Evolutionary conservation across 2,888 invertebrate species (phyloP), one percentile per base, ranked within the genome.

Genomic region (Agapostemon virescens): DNA sequence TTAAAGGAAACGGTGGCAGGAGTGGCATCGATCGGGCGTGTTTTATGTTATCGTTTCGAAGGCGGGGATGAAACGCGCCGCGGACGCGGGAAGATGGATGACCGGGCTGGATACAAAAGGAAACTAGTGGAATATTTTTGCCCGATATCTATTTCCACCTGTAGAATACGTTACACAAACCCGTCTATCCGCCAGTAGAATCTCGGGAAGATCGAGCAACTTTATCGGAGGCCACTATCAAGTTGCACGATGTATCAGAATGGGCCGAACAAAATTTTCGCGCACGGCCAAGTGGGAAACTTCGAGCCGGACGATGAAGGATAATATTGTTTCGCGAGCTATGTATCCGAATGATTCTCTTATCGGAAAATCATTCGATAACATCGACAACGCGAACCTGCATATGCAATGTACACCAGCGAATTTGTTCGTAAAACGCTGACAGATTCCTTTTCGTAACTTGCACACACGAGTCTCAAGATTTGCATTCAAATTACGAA

Each of bases 101-200:
- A 71, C 40, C 55, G 36, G 13, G 26, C 20, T 20, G 33, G 78
- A 73, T 58, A 64, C 36, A 45, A 72, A 49, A 79, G 69, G 72
- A 61, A 72, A 74, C 26, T 49, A 42, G 36, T 26, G 30, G 66
- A 72, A 79, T 73, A 74, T 76, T 77, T 73, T 74, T 58, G 38
- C 36, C 20, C 64, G 75, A 80, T 79, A 83, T 80, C 80, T 83
- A 74, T 85, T 84, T 77, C 82, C 72, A 82, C 79, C 81, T 85
- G 85, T 80, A 73, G 83, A 76, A 79, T 81, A 78, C 69, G 72
- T 81, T 66, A 61, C 76, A 36, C 77, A 26, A 69, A 26, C 42
- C n/a, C 74, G 73, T 77, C 77, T 74, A 64, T 79, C 74, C 61
- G 69, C 33, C 33, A 49, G 52, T 45, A 61, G 73, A 75, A 84